These are phyloP conservation scores for Frankliniella intonsa DNA, from an alignment of 2,888 invertebrate species.

Conservation along the genomic window DNA sequence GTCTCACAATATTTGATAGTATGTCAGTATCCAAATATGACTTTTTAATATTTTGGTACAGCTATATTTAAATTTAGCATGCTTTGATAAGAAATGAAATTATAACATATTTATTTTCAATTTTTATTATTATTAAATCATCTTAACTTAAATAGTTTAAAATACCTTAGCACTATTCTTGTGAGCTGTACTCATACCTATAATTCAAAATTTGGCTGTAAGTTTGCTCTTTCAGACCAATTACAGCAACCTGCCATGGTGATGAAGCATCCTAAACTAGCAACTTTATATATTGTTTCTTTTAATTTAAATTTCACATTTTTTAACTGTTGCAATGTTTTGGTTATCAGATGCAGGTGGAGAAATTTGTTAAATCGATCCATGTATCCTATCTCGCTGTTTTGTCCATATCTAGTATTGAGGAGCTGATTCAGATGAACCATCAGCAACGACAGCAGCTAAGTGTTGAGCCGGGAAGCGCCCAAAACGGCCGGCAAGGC, in stretches of 20 bases:
- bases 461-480: conserved; percentile 7
- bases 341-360: conserved; percentile 5
- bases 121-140: neutral
- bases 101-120: neutral
- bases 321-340: neutral
- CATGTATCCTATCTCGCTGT: conserved; percentile 3
- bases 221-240: neutral
- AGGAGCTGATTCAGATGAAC: conserved; percentile 26
- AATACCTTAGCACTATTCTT: neutral
- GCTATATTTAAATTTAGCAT: neutral
- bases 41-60: neutral
- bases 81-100: too few relatives aligned
- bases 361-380: neutral
- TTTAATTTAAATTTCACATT: neutral
- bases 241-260: conserved; percentile 6
- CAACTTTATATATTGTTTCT: neutral
- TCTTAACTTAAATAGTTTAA: neutral
- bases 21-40: neutral
- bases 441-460: conserved; percentile 18
- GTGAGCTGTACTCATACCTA: too few relatives aligned
- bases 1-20: neutral
- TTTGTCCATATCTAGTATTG: conserved; percentile 23
- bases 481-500: conserved; percentile 6
- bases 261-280: neutral
- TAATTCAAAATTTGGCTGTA: neutral